Conservation (phyloP, 2,888 invertebrate genomes). For the Mactromeris polynyma region DNA sequence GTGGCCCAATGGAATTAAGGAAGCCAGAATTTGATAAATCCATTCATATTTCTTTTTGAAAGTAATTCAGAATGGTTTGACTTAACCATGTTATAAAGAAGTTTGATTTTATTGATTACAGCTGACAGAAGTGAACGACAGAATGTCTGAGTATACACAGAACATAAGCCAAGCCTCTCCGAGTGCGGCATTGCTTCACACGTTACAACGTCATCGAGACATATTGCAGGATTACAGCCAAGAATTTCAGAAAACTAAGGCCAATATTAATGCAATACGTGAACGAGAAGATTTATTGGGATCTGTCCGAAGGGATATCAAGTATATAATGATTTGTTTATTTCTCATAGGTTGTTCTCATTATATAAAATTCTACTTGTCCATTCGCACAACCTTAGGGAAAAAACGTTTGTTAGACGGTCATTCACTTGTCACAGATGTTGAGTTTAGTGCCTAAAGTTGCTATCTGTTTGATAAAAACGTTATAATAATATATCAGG, state of each 20-base stretch:
- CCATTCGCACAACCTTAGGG: no score
- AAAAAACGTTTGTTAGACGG: no score
- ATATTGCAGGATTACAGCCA: constrained; percentile 97
- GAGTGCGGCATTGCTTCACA: constrained; percentile 95
- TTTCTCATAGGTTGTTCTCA: not conserved
- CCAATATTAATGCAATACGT: constrained; percentile 89
- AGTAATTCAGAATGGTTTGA: no score
- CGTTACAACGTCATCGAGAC: constrained; percentile 97
- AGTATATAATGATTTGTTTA: constrained; percentile 86
- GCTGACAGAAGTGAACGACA: constrained; percentile 92
- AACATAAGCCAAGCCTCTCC: constrained; percentile 85
- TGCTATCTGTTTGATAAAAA: no score
- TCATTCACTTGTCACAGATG: no score
- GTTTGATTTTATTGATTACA: constrained; percentile 81
- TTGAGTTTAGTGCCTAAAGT: no score
- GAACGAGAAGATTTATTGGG: constrained; percentile 96
- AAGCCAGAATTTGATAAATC: no score
- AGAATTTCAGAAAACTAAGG: constrained; percentile 96
- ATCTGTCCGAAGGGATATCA: constrained; percentile 89
- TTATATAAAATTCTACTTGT: no score
- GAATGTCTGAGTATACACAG: constrained; percentile 87
- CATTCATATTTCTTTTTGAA: no score
- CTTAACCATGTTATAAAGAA: no score
- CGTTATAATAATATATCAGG: no score
- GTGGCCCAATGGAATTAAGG: no score